phyloP scores from a whole-genome alignment of 2,888 invertebrate genomes.

The Thysanoteuthis rhombus region DNA sequence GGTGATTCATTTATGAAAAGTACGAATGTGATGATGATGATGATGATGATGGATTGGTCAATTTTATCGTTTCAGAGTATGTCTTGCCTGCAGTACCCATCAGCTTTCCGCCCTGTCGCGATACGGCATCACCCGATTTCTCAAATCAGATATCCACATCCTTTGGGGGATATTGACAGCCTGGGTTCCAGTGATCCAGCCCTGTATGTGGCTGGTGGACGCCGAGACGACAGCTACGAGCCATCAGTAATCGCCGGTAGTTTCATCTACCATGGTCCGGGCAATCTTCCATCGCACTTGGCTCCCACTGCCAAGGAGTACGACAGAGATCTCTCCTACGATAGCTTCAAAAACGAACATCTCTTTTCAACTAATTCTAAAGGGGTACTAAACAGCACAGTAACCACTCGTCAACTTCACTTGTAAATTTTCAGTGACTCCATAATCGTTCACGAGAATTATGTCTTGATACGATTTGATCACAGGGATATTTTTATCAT shows the following conservation, averaged over 20 bases:
- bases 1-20: no score
- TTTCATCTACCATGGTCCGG: slow-evolving; percentile 42
- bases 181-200: slow-evolving; percentile 37
- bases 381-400: slow-evolving; percentile 38
- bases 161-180: slow-evolving; percentile 19
- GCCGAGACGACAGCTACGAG: slow-evolving; percentile 40
- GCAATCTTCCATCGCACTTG: slow-evolving; percentile 41
- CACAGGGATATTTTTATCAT: neutral
- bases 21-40: no score
- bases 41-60: no score
- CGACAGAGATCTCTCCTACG: slow-evolving; percentile 39
- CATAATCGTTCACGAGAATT: no score
- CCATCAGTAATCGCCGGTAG: slow-evolving; percentile 44
- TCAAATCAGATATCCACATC: neutral
- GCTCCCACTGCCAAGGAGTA: slow-evolving; percentile 26
- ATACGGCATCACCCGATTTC: neutral
- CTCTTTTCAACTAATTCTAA: slow-evolving; percentile 35
- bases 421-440: neutral
- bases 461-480: neutral
- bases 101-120: neutral
- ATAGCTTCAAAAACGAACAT: slow-evolving; percentile 44
- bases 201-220: slow-evolving; percentile 35
- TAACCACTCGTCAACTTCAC: slow-evolving; percentile 39
- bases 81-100: neutral
- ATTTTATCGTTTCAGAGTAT: neutral